phyloP scores from a whole-genome alignment of 2,888 invertebrate species.

The Phortica magna region DNA sequence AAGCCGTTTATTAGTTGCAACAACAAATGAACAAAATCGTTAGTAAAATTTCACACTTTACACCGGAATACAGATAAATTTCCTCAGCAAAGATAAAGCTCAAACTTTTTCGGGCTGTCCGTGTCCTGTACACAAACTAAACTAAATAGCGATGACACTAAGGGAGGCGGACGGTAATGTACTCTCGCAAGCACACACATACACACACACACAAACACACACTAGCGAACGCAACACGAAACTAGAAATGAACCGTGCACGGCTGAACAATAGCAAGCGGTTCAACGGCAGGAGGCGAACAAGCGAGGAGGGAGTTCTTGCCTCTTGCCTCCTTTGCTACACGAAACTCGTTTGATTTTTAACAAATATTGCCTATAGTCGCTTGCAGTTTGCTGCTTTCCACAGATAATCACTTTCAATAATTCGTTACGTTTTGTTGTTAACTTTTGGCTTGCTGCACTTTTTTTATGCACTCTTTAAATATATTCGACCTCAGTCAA shows the following conservation, averaged over 20 bases:
- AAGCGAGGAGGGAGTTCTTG: neutral
- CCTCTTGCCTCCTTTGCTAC: no score
- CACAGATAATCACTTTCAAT: no score
- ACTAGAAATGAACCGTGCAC: neutral
- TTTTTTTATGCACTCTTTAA: neutral
- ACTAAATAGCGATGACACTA: neutral
- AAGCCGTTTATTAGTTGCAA: slow-evolving; percentile 70
- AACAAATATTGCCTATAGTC: neutral
- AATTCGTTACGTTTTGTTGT: no score
- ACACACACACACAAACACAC: neutral
- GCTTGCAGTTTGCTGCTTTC: neutral
- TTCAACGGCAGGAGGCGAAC: neutral
- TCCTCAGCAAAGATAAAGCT: neutral
- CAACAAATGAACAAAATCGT: slow-evolving; percentile 41
- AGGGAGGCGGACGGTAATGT: neutral
- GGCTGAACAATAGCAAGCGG: neutral
- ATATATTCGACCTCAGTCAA: neutral
- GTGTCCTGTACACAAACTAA: slow-evolving; percentile 1
- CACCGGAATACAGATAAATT: neutral
- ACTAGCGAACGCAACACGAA: neutral
- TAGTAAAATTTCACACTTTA: neutral
- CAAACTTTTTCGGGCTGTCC: neutral
- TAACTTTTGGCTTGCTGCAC: neutral
- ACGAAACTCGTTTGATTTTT: neutral
- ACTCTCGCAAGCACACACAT: neutral